Conservation (phyloP, 2,113 vertebrate genomes). For the Drymodes brunneopygia region DNA sequence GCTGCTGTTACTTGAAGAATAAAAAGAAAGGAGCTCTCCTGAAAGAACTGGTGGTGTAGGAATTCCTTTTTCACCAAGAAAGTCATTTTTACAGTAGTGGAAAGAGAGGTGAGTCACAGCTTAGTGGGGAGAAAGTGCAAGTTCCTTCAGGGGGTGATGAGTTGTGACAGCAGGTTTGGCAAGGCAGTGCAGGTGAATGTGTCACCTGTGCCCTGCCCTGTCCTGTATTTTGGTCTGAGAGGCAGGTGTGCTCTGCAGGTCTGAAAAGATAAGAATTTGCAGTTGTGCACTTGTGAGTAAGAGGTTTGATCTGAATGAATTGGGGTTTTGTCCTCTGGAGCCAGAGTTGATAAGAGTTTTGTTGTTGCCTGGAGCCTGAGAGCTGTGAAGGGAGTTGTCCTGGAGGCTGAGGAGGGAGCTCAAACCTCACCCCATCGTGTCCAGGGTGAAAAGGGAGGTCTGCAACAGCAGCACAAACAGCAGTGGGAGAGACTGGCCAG, state of each 20-base stretch:
- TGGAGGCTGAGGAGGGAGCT: background rate
- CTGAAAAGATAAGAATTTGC: background rate
- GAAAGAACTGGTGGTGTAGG: background rate
- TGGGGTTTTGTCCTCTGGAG: background rate
- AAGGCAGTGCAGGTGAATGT: background rate
- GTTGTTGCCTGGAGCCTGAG: background rate
- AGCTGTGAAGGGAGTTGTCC: background rate
- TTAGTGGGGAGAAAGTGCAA: background rate
- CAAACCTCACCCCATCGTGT: accelerated
- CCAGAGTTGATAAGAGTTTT: background rate
- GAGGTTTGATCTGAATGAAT: background rate
- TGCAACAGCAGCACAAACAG: background rate
- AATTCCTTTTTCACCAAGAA: background rate
- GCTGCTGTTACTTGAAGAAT: background rate
- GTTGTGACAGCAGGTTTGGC: background rate
- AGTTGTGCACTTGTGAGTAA: background rate
- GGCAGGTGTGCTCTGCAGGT: background rate
- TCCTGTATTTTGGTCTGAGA: background rate
- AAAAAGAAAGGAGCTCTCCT: background rate
- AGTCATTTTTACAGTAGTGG: background rate
- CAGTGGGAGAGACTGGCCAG: background rate
- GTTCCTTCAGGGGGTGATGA: background rate
- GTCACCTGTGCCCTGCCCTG: background rate
- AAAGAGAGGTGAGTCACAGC: background rate
- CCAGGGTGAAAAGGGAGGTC: background rate